A percentile compares a stretch with the other conserved stretches of the same genome.
These are phyloP conservation scores for Eulacestoma nigropectus DNA, from an alignment of 2,113 vertebrate species.

Conservation along the genomic window DNA sequence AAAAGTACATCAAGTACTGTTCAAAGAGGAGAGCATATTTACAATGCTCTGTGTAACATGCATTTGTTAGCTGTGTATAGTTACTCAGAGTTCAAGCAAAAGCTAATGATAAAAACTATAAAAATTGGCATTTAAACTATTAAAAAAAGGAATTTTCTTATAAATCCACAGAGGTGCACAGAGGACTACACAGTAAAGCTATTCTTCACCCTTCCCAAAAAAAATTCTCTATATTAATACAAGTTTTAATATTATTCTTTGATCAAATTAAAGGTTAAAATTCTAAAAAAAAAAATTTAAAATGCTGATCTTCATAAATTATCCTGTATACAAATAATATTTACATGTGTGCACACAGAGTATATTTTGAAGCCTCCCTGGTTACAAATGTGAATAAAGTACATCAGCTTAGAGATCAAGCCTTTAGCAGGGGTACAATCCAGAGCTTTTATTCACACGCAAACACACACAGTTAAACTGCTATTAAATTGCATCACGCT, in stretches of 20 bases:
- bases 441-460: background rate
- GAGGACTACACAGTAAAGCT: background rate
- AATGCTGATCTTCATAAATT: background rate
- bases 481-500: background rate
- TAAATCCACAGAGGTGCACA: background rate
- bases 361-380: background rate
- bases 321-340: background rate
- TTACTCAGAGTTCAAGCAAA: background rate
- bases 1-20: background rate
- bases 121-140: background rate
- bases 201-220: background rate
- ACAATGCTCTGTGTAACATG: background rate
- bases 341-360: background rate
- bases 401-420: background rate
- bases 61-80: background rate
- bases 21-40: background rate
- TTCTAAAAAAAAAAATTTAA: background rate
- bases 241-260: background rate
- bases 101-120: background rate
- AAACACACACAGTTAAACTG: background rate
- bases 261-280: background rate
- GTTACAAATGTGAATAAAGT: background rate
- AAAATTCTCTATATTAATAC: background rate
- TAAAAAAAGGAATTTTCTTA: background rate
- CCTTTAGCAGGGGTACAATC: background rate